Base-by-base conservation (phyloP, 2,888 invertebrate genomes). In the Mesochorus sp. region DNA sequence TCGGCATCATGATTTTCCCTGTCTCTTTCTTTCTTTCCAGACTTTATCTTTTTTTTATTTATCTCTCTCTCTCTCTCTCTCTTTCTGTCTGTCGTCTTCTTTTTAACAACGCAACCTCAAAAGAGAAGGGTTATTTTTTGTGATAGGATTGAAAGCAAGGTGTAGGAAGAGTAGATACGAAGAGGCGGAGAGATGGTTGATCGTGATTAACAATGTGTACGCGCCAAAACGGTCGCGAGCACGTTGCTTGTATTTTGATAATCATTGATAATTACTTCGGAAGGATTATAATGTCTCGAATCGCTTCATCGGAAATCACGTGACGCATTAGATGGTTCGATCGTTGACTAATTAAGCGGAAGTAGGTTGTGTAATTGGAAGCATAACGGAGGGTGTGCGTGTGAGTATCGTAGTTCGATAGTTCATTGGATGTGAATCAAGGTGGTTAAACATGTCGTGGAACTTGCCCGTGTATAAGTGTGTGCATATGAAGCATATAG, bases 171-270 rank as follows among this genome's bases (percentile, higher is more conserved):
- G 34, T 17, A 24, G 42, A 28, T 47, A 62, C 17, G 24, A 8
- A 57, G 59, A 62, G 14, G 31, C 51, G 17, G 64, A 64, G 47
- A 47, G 42, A 67, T 34, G 71, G 47, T 67, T 49, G 39, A 62
- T 39, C 21, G 49, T 39, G 85, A 79, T 79, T 81, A 75, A 79
- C 68, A 78, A 78, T 82, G 80, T 83, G 80, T 75, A 80, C 76
- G 79, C 78, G 51, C 51, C 64, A 70, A 70, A 62, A 71, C 64
- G 72, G 12, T 49, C 55, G 81, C 79, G 37, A 51, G 64, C 83
- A 82, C 81, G 79, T 84, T 85, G 81, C 64, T 75, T 61, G 71
- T 47, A 55, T 21, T 49, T 17, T 49, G 28, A n/a, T 59, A 10
- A 3, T 26, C 51, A 12, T 24, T 21, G 53, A n/a, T 21, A 59